Evolutionary conservation across 2,888 invertebrate genomes (phyloP).

Genomic region (Oithona nana): DNA sequence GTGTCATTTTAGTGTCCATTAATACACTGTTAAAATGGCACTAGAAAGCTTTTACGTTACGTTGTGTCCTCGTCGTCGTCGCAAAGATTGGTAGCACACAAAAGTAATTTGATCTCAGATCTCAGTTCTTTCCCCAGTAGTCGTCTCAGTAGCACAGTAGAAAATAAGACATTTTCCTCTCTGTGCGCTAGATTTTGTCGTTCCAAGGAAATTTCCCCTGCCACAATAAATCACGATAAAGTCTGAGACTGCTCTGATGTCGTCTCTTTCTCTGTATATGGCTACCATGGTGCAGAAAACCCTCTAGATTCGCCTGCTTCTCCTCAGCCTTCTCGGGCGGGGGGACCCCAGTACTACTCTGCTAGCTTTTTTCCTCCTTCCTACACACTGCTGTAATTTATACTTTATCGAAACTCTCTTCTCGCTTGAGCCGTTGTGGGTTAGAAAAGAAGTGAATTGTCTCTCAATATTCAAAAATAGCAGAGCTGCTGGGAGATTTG

Average conservation of each 20-base stretch:
- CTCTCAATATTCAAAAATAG: too few species aligned
- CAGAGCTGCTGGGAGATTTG: too few species aligned
- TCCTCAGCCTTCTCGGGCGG: too few species aligned
- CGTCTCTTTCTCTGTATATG: constrained; percentile 18
- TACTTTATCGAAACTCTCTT: neutral
- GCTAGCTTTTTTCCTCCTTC: neutral
- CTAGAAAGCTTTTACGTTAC: too few species aligned
- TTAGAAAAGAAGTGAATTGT: too few species aligned
- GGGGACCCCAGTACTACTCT: too few species aligned
- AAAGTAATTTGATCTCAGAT: constrained; percentile 8
- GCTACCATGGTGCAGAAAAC: neutral
- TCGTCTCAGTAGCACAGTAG: neutral
- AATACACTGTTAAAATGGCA: too few species aligned
- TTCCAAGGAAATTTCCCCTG: constrained; percentile 18
- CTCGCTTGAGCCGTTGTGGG: too few species aligned
- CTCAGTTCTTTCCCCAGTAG: neutral
- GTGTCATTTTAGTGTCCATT: too few species aligned
- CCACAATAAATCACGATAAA: constrained; percentile 18
- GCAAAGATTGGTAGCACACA: constrained; percentile 7
- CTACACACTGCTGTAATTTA: neutral
- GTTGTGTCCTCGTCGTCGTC: constrained; percentile 20
- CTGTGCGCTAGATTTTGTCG: constrained; percentile 8
- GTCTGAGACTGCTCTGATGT: constrained; percentile 19
- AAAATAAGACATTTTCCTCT: constrained; percentile 2
- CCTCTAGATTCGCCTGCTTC: too few species aligned